A percentile compares a stretch with the other conserved stretches of the same genome.
Evolutionary conservation across 2,797 vertebrate species (phyloP).

Genomic region (Helarctos malayanus): DNA sequence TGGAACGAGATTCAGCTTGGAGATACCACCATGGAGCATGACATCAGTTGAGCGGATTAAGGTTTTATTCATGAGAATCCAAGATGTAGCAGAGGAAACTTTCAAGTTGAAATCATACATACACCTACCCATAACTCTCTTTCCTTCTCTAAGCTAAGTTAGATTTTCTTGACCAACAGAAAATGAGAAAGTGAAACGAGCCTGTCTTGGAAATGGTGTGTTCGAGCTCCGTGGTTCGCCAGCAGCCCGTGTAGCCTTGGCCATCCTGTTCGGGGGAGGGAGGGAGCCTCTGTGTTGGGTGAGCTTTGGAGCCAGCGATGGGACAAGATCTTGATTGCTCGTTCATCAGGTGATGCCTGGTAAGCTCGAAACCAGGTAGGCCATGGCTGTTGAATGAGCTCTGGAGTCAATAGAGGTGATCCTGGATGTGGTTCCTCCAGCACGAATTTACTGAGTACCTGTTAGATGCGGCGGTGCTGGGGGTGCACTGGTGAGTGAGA

Average conservation of each 20-base stretch:
- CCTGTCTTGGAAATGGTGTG: neutral
- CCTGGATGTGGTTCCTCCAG: neutral
- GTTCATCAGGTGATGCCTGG: neutral
- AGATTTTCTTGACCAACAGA: neutral
- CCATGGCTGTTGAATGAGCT: neutral
- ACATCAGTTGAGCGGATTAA: neutral
- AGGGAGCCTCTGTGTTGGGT: no score
- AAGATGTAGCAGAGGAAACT: neutral
- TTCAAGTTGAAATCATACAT: neutral
- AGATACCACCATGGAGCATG: neutral
- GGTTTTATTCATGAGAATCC: neutral
- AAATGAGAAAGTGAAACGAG: neutral
- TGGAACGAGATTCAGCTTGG: neutral
- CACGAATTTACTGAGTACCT: neutral
- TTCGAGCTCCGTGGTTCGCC: neutral
- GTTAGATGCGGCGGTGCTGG: neutral
- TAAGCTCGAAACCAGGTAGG: neutral
- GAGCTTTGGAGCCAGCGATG: fast-evolving
- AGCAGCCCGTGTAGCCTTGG: neutral
- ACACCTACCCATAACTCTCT: neutral
- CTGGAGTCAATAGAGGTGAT: neutral
- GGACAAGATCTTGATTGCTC: neutral
- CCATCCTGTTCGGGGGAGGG: fast-evolving
- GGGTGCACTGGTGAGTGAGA: fast-evolving
- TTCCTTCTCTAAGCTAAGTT: neutral